Conservation (phyloP, 2,888 invertebrate genomes). For the Corythucha ciliata region DNA sequence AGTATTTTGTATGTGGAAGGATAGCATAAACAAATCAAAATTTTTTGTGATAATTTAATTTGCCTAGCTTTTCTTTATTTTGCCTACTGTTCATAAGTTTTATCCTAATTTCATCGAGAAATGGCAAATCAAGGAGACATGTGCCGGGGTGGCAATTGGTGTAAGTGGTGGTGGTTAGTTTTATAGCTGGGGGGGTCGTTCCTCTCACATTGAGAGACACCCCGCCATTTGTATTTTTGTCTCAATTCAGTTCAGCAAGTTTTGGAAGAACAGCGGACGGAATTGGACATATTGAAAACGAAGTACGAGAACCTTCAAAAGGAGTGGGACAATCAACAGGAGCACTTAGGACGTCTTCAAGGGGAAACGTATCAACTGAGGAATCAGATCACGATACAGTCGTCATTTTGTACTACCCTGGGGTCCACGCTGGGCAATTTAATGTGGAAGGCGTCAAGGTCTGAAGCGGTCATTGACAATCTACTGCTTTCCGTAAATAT, state of each 20-base stretch:
- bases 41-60: no score
- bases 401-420: constrained; percentile 41
- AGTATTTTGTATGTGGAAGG: no score
- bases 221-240: no score
- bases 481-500: constrained; percentile 40
- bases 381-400: constrained; percentile 39
- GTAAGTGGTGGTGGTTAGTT: no score
- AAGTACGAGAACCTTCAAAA: constrained; percentile 33
- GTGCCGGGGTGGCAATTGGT: no score
- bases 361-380: constrained; percentile 34
- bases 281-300: constrained; percentile 17
- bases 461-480: constrained; percentile 39
- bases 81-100: no score
- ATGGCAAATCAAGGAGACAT: no score
- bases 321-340: constrained; percentile 37
- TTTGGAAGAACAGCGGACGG: constrained; percentile 18
- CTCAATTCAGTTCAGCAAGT: constrained; percentile 20
- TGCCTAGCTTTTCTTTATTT: no score
- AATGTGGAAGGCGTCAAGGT: constrained; percentile 42
- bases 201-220: no score
- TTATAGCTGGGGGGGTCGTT: no score
- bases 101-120: no score
- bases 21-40: no score
- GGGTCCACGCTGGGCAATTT: constrained; percentile 42
- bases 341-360: constrained; percentile 35